Evolutionary conservation across 2,113 vertebrate genomes (phyloP).

Genomic region (Lepisosteus osseus): DNA sequence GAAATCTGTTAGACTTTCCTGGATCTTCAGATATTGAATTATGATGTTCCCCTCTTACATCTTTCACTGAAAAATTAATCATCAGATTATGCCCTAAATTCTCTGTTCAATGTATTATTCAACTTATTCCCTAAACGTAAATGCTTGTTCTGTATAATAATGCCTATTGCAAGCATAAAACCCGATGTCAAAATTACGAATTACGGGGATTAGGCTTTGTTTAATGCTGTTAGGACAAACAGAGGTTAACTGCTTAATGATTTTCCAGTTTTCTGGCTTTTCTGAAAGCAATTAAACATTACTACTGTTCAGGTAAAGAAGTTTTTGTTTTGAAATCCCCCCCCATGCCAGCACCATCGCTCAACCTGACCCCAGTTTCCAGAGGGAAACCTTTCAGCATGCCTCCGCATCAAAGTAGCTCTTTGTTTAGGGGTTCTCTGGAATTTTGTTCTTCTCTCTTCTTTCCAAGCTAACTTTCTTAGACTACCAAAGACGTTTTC

Average conservation of each 20-base stretch:
- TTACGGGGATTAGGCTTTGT: too few relatives aligned
- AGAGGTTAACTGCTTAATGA: too few relatives aligned
- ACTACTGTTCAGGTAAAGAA: background rate
- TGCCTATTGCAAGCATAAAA: background rate
- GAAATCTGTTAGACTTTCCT: too few relatives aligned
- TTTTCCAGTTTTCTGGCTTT: background rate
- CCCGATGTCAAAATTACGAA: background rate
- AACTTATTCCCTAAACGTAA: too few relatives aligned
- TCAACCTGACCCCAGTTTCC: conserved; percentile 36
- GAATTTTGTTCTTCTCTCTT: conserved; percentile 41
- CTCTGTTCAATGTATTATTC: too few relatives aligned
- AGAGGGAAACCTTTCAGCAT: background rate
- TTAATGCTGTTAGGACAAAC: too few relatives aligned
- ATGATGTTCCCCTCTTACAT: too few relatives aligned
- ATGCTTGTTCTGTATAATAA: too few relatives aligned
- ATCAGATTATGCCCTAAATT: too few relatives aligned
- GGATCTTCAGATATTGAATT: too few relatives aligned
- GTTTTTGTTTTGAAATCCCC: conserved; percentile 2
- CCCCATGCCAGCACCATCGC: background rate
- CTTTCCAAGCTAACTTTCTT: conserved; percentile 46
- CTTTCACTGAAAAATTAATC: too few relatives aligned
- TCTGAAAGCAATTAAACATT: conserved; percentile 6
- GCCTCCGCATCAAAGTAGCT: conserved; percentile 39
- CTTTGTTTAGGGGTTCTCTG: conserved; percentile 44
- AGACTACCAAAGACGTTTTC: conserved; percentile 47